Base-by-base conservation (phyloP, 2,113 vertebrate species). In the Neodon shergylaensis region DNA sequence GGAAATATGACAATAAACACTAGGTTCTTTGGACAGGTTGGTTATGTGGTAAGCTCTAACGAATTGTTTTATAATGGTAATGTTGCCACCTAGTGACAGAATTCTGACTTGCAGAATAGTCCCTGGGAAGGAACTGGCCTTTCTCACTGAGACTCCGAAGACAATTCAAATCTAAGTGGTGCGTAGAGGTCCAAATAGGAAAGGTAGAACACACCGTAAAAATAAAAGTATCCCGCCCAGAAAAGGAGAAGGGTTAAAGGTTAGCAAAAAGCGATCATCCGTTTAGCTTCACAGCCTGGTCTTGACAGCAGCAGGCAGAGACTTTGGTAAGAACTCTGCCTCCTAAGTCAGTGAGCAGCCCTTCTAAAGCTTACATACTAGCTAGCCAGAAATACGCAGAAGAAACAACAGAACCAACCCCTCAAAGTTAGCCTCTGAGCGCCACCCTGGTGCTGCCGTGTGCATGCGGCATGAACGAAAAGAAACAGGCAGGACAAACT, bases 141-240 rank as follows among this genome's bases (percentile, higher is more conserved):
- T 58, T 58, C 78, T 58, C 77, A 2, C 2, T 11, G 78, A 63
- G 76, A 74, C 3, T 84, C 21, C 3, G 24, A 86, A 33, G 21
- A 88, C 78, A 76, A 44, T 47, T 52, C 58, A 81, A 81, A 93
- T 66, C 74, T 58, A 93, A 33, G 81, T 19, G 22, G n/a, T 31
- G 7, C 13, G 26, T 79, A 44, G 26, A 91, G 28, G 24, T 2
- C 65, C 24, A 17, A 73, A 91, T 39, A 52, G 68, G 14, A 84
- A 88, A 79, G 24, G 33, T 33, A 82, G 33, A 81, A 91, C 44
- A 66, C 28, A 72, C 68, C 6, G 85, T 93, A 93, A 88, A 91
- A 85, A 85, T 24, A 95, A 91, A 90, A 52, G 1, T 12, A 83
- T 31, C 9, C 63, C 36, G 84, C 31, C 24, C 90, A 92, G 87